Base-by-base conservation (phyloP, 2,888 invertebrate species). In the Zaprionus bogoriensis region DNA sequence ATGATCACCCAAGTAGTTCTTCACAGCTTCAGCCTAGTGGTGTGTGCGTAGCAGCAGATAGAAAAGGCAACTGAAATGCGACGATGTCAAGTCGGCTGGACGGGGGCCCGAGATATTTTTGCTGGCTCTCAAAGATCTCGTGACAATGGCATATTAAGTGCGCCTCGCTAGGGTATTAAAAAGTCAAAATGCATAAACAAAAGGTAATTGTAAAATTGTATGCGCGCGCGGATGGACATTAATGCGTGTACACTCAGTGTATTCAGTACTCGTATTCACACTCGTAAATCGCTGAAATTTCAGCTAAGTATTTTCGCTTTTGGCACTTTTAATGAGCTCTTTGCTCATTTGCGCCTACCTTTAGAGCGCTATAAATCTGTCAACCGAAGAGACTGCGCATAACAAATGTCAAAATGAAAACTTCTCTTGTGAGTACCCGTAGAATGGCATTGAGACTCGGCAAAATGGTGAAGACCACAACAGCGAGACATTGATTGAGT, bases 401-500 rank as follows among this genome's bases (percentile, higher is more conserved):
- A 57, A 74, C 75, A 75, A 75, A 64, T 74, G 65, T 45, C 63
- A 74, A 75, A 75, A 70, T 70, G 60, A 52, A 74, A 74, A 70
- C 71, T 74, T 71, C 71, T 71, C 59, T 69, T 58, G 47, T 30
- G 41, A 58, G 63, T 44, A n/a, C n/a, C n/a, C n/a, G n/a, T n/a
- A 46, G 46, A 14, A 44, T 64, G 71, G 17, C 71, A 72, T 72
- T 70, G 82, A 70, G 41, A 59, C 30, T 55, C 41, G 42, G 47
- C 48, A 48, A 32, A 38, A 14, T n/a, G 55, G 28, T 53, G 61
- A 76, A 70, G 72, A 75, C 61, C 60, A 52, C 70, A 73, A 52
- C 70, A 73, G 36, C 47, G 32, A 46, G 70, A 80, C 74, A 63
- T 74, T 80, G 87, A 80, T 81, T 64, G 61, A 87, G 87, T 62